Percentiles rank a stretch among this genome's conserved stretches.
Evolutionary conservation across 2,797 vertebrate genomes (phyloP).

Genomic region (Erpetoichthys calabaricus): DNA sequence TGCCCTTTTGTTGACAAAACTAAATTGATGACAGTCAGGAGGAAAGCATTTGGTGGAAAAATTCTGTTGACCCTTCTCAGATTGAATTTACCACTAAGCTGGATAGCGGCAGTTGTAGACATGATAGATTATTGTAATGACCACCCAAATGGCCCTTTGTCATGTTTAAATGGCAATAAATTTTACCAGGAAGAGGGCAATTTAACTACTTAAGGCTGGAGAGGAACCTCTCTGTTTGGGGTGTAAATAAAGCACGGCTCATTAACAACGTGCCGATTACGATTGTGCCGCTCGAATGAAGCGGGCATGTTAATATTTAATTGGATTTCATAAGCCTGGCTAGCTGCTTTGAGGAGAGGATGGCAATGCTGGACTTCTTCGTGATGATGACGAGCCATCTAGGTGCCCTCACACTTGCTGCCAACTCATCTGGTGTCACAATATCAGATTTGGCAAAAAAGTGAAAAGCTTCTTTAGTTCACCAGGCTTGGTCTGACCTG

Average conservation of each 20-base stretch:
- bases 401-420: too few relatives aligned
- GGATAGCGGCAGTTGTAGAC: conserved; percentile 73
- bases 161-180: conserved; percentile 96
- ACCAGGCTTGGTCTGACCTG: too few relatives aligned
- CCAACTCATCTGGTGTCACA: too few relatives aligned
- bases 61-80: conserved; percentile 84
- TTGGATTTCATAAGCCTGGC: conserved; percentile 40
- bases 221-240: conserved; percentile 64
- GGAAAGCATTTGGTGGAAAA: conserved; percentile 60
- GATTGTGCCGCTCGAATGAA: conserved; percentile 33
- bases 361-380: too few relatives aligned
- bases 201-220: conserved; percentile 52
- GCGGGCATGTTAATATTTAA: conserved; percentile 58
- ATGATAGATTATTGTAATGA: conserved; percentile 97
- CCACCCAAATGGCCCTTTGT: conserved; percentile 73
- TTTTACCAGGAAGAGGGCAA: conserved; percentile 65
- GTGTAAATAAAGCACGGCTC: conserved; percentile 79
- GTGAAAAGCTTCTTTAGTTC: too few relatives aligned
- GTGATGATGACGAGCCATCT: too few relatives aligned
- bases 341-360: conserved; percentile 20
- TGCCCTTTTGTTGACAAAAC: conserved; percentile 84
- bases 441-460: too few relatives aligned
- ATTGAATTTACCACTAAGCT: conserved; percentile 84
- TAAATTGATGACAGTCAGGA: conserved; percentile 73
- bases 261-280: conserved; percentile 56